Evolutionary conservation across 2,888 invertebrate species (phyloP), one percentile per base, ranked within the genome.

Genomic region (Cabera pusaria): DNA sequence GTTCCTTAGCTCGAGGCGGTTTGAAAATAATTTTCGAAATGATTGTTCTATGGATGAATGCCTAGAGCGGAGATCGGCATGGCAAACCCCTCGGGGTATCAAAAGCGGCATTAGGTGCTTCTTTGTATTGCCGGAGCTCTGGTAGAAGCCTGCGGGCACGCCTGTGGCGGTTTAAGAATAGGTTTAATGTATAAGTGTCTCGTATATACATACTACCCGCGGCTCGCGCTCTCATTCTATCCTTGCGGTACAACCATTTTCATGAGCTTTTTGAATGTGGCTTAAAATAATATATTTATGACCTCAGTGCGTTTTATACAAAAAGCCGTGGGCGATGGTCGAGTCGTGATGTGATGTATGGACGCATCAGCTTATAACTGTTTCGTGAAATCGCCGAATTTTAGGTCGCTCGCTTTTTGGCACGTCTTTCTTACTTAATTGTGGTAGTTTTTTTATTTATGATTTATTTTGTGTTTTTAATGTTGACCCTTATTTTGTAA

Each of bases 11-110:
- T 64, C 29, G 48, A 54, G 76, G 75, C 74, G 55, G 52, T 73
- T 72, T 76, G 75, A 66, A 73, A 80, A 82, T 83, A 75, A 82
- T 83, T 81, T 81, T 74, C 75, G 65, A 75, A 82, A 82, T 79
- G 72, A 81, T 81, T 82, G 82, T 82, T 80, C 80, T 75, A 78
- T 68, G 74, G 79, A 82, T 76, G 80, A 80, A 64, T 54, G 72
- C 80, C 72, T 56, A 57, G 52, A 57, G 80, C 53, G 20, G 54
- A 59, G 52, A 31, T 9, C 25, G 19, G 12, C 20, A 8, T 12
- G 24, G 20, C 14, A 18, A 12, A 17, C 57, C 36, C 73, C 80
- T 69, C 42, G 17, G 62, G 77, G 76, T 53, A 63, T 56, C 60
- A 59, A 63, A 64, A 64, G 68, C 67, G 59, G 61, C 57, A 64